Evolutionary conservation across 2,113 vertebrate genomes (phyloP).

Genomic region (Tonatia bakeri): DNA sequence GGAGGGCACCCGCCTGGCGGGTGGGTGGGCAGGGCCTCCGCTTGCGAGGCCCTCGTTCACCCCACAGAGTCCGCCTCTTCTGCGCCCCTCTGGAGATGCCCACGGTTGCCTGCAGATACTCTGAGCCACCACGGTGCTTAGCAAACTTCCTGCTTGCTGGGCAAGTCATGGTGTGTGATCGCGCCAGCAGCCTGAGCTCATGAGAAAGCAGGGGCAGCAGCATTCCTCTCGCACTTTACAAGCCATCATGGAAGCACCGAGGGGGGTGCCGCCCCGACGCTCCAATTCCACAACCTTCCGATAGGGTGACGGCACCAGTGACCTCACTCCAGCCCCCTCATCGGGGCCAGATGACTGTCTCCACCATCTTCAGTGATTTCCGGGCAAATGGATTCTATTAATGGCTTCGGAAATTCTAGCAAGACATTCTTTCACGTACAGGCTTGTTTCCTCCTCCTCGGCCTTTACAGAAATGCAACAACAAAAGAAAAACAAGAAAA

Average conservation of each 20-base stretch:
- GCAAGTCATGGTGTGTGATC: neutral
- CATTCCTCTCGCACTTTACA: neutral
- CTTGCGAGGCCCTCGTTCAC: neutral
- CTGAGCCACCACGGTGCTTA: neutral
- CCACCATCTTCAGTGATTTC: neutral
- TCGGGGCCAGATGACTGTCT: neutral
- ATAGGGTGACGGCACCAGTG: neutral
- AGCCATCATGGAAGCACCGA: neutral
- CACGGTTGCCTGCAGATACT: neutral
- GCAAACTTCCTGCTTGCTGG: neutral
- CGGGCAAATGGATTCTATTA: neutral
- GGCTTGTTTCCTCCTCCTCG: neutral
- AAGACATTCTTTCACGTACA: neutral
- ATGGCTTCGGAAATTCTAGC: constrained; percentile 2
- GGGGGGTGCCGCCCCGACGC: neutral
- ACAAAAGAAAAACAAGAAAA: neutral
- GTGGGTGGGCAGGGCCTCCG: too few relatives aligned
- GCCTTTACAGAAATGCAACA: neutral
- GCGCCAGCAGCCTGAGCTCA: neutral
- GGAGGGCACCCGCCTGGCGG: too few relatives aligned
- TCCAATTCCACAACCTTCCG: neutral
- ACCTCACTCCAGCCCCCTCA: neutral
- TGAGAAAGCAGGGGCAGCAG: neutral
- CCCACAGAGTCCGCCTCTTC: neutral
- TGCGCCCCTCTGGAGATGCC: neutral